Base-by-base conservation (phyloP, 2,113 vertebrate species). In the Xiphias gladius region DNA sequence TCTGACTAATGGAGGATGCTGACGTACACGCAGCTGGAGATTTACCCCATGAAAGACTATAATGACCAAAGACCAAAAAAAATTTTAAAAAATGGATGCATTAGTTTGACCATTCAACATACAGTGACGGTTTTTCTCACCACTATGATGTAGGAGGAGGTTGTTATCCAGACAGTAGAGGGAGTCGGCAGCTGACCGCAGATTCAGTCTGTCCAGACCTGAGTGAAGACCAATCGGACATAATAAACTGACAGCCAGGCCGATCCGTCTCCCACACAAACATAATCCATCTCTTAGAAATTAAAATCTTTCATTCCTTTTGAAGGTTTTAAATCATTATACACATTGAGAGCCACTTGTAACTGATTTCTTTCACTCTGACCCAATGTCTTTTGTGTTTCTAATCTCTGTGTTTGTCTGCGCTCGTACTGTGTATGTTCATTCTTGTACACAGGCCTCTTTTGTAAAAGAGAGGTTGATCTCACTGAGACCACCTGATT, bases 151-250 rank as follows among this genome's bases (percentile, higher is more conserved):
- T 6, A 19, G 13, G 17, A 20, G 50, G 28, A 46, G 14, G n/a
- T 3, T n/a, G 0, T 24, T 55, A 37, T 22, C 41, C 70, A n/a
- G 32, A 63, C 89, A 86, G 76, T 50, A 91, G 87, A 83, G 88
- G 87, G 88, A 80, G 65, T 89, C 77, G 80, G 11, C 68, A 48
- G 69, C 74, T 73, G 39, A 73, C 52, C 39, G 54, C 30, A 41
- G 62, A n/a, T 37, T 32, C 24, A 68, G 9, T 52, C 1, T 22
- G 16, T 68, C 8, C 43, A 54, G 2, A 74, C 11, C 11, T 22
- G 35, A 84, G 28, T 64, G 52, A 37, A 39, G 22, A 67, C 13
- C 5, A n/a, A 63, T 26, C 52, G 12, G n/a, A 78, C 46, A 63
- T n/a, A 5, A 46, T 7, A 28, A 65, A 32, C n/a, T n/a, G 24